Conservation (phyloP, 1,140 invertebrate species). For the Aphidius gifuensis region DNA sequence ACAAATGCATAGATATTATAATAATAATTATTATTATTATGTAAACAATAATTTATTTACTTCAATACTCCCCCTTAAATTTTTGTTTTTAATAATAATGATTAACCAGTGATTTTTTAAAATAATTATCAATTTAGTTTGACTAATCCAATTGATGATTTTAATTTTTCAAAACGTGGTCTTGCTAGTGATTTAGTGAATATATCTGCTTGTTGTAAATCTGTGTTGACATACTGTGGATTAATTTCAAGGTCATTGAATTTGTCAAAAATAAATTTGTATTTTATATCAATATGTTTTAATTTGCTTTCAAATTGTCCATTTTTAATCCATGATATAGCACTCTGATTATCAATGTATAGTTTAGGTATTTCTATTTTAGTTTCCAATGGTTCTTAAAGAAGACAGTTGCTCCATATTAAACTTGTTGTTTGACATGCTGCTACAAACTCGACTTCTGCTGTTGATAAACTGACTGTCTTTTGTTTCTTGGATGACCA, state of each 20-base stretch:
- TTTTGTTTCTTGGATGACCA: constrained; percentile 4
- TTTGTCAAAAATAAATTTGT: constrained; percentile 40
- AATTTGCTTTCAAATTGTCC: constrained; percentile 34
- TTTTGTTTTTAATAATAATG: neutral
- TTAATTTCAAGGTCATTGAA: constrained; percentile 21
- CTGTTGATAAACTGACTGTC: constrained; percentile 39
- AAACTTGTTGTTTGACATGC: constrained; percentile 44
- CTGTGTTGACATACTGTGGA: constrained; percentile 3
- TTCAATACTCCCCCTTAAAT: too few species aligned
- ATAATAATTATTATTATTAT: too few species aligned
- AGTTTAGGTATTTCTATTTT: constrained; percentile 10
- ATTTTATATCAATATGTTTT: constrained; percentile 42
- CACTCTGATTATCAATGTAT: constrained; percentile 37
- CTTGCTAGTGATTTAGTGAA: constrained; percentile 9
- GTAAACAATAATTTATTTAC: too few species aligned
- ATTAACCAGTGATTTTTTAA: neutral
- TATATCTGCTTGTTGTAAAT: constrained; percentile 2
- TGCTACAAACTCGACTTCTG: constrained; percentile 53
- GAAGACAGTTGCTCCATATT: constrained; percentile 33
- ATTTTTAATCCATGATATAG: constrained; percentile 42
- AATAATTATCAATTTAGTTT: neutral
- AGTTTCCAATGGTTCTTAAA: constrained; percentile 24
- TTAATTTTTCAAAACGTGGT: neutral
- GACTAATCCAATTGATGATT: constrained; percentile 1
- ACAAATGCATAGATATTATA: too few species aligned